These are phyloP conservation scores for Rhorus exstirpatorius DNA, from an alignment of 2,888 invertebrate genomes.

Conservation along the genomic window DNA sequence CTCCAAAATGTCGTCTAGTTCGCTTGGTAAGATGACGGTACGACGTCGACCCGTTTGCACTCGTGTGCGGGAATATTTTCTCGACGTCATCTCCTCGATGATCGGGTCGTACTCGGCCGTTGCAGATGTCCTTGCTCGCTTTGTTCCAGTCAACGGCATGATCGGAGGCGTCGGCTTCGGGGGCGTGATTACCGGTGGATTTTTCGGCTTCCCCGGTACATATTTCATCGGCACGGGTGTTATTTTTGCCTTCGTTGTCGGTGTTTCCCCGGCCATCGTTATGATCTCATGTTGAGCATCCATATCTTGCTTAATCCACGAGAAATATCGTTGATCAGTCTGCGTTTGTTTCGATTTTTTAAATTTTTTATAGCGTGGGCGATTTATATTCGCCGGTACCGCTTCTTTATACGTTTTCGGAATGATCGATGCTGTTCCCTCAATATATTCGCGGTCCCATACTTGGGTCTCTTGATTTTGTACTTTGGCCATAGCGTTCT, in stretches of 20 bases:
- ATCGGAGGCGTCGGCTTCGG: no score
- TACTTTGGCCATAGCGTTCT: no score
- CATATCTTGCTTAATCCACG: not conserved
- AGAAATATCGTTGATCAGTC: not conserved
- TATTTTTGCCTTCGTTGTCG: not conserved
- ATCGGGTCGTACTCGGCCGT: not conserved
- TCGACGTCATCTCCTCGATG: not conserved
- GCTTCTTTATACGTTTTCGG: not conserved
- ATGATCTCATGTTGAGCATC: not conserved
- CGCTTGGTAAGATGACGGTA: not conserved
- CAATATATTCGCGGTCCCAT: not conserved
- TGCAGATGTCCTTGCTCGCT: no score
- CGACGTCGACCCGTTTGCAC: not conserved
- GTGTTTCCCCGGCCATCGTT: not conserved
- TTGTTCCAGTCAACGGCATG: no score
- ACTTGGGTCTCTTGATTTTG: constrained; percentile 6
- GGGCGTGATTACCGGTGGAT: not conserved
- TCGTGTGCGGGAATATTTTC: not conserved
- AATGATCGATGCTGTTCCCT: not conserved
- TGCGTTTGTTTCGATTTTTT: not conserved
- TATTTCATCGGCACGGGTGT: no score
- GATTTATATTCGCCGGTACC: not conserved
- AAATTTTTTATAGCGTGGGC: not conserved
- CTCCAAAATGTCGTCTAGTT: no score
- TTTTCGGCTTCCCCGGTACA: not conserved